Evolutionary conservation across 2,113 vertebrate genomes (phyloP).

Genomic region (Onychostoma macrolepis): DNA sequence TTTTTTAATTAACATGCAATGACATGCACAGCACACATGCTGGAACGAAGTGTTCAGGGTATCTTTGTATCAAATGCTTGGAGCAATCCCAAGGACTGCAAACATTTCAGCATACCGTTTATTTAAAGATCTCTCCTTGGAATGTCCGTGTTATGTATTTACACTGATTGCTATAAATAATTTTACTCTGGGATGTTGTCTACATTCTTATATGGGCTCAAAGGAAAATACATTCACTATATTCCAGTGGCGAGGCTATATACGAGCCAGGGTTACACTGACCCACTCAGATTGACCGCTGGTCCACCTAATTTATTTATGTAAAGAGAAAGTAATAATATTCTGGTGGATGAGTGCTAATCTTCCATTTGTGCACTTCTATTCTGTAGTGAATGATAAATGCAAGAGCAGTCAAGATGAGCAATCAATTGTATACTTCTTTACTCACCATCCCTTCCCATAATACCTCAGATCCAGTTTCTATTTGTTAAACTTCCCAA

Average conservation of each 20-base stretch:
- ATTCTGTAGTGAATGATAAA: not conserved
- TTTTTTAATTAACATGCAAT: conserved; percentile 53
- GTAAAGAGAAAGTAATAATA: too few species aligned
- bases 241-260: not conserved
- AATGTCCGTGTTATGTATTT: not conserved
- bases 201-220: not conserved
- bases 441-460: not conserved
- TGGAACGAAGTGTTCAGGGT: not conserved
- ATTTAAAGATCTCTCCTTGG: not conserved
- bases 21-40: not conserved
- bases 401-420: not conserved
- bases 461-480: not conserved
- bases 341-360: too few species aligned
- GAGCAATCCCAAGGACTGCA: not conserved
- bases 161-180: conserved; percentile 8
- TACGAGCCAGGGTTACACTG: too few species aligned
- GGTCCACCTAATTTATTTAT: too few species aligned
- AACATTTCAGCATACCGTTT: not conserved
- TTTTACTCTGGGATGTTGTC: conserved; percentile 5
- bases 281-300: too few species aligned
- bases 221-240: not conserved
- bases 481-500: not conserved
- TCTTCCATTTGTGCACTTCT: not conserved
- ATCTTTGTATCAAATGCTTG: conserved; percentile 23
- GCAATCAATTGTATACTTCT: not conserved